Evolutionary conservation across 2,888 invertebrate genomes (phyloP).

Genomic region (Platycheirus albimanus): DNA sequence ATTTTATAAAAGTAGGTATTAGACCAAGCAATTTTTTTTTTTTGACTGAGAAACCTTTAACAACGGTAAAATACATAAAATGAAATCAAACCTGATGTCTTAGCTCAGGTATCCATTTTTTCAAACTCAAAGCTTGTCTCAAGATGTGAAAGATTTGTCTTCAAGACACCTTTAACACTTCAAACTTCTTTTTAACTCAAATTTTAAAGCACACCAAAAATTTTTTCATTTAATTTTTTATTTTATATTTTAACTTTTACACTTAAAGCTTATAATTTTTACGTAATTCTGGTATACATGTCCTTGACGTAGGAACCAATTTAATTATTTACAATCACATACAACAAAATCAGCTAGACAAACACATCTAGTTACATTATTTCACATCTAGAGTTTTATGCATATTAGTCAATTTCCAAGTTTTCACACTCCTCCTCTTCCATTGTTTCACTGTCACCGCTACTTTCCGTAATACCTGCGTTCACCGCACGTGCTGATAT

Average conservation of each 20-base stretch:
- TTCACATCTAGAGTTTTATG: conserved; percentile 1
- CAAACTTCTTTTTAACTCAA: no score
- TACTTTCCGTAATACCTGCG: conserved; percentile 43
- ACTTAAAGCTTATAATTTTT: conserved; percentile 59
- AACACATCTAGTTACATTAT: background rate
- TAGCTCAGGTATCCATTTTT: no score
- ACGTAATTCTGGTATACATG: conserved; percentile 67
- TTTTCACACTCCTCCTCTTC: conserved; percentile 82
- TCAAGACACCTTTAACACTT: no score
- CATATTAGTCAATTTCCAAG: conserved; percentile 81
- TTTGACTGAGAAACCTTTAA: no score
- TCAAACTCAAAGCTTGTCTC: no score
- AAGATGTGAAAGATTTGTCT: no score
- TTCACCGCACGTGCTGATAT: conserved; percentile 58
- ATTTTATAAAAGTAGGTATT: no score
- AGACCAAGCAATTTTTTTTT: no score
- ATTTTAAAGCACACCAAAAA: no score
- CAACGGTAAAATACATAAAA: no score
- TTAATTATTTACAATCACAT: conserved; percentile 61
- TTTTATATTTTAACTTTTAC: conserved; percentile 41
- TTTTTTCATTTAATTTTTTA: background rate
- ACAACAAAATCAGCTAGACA: background rate
- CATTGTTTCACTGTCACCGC: conserved; percentile 74
- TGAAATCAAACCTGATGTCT: no score
- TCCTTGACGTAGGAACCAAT: conserved; percentile 14